Evolutionary conservation across 2,797 vertebrate genomes (phyloP).

Genomic region (Sebastes itinus): DNA sequence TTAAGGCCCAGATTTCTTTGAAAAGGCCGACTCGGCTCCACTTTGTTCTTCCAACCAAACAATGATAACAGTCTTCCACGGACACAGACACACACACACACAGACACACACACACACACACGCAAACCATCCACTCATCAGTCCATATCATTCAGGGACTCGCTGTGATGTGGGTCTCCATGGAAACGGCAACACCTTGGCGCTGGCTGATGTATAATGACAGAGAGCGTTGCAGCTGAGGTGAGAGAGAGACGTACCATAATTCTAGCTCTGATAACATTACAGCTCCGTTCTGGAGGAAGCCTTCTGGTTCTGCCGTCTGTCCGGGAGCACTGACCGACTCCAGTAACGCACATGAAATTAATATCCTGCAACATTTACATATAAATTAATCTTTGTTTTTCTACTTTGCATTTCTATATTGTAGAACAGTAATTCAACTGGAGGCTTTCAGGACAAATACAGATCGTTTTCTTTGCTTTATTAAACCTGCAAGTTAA

Average conservation of each 20-base stretch:
- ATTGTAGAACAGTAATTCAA: too few species aligned
- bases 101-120: not conserved
- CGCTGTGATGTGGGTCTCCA: constrained; percentile 74
- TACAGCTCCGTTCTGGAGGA: not conserved
- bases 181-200: constrained; percentile 77
- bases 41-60: constrained; percentile 73
- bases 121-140: constrained; percentile 13
- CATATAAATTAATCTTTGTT: constrained; percentile 2
- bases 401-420: not conserved
- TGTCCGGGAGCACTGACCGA: not conserved
- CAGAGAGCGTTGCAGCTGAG: constrained; percentile 59
- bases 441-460: too few species aligned
- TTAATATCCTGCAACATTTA: not conserved
- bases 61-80: constrained; percentile 49
- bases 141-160: constrained; percentile 58
- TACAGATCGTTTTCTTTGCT: too few species aligned
- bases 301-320: not conserved
- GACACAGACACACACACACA: not conserved
- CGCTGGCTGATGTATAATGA: constrained; percentile 62
- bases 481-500: too few species aligned
- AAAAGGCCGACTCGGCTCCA: constrained; percentile 38
- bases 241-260: constrained; percentile 8
- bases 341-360: not conserved
- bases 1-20: constrained; percentile 13
- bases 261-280: too few species aligned